Evolutionary conservation across 2,113 vertebrate genomes (phyloP).

Genomic region (Oxyruncus cristatus): DNA sequence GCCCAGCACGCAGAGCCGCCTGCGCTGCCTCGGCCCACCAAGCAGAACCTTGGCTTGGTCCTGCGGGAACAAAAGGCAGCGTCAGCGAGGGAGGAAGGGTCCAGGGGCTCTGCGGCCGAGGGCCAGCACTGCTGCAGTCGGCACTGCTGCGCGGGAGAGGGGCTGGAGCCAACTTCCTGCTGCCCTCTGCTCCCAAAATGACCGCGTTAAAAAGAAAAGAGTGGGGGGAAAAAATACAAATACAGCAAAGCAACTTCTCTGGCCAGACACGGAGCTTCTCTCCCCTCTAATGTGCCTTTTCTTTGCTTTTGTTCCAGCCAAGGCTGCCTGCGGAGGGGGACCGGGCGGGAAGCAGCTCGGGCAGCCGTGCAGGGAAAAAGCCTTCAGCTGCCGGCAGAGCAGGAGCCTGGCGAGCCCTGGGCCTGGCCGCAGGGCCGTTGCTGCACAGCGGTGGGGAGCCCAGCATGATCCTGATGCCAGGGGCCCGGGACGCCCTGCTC

Average conservation of each 20-base stretch:
- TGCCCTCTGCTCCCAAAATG: constrained; percentile 45
- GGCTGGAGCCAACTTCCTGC: constrained; percentile 52
- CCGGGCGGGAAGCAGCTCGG: background rate
- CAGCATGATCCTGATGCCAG: accelerated
- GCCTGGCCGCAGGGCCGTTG: background rate
- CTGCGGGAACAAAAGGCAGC: constrained; percentile 77
- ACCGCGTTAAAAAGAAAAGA: background rate
- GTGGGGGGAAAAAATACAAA: background rate
- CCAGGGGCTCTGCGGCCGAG: constrained; percentile 55
- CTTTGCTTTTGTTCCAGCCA: constrained; percentile 36
- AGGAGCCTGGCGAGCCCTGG: background rate
- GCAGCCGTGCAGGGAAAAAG: background rate
- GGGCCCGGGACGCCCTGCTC: background rate
- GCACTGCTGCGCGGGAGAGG: constrained; percentile 30
- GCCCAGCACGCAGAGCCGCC: constrained; percentile 29
- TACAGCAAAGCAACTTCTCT: constrained; percentile 6
- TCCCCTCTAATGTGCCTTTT: background rate
- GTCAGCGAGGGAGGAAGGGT: constrained; percentile 28
- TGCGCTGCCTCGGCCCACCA: constrained; percentile 22
- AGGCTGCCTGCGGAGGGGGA: constrained; percentile 5
- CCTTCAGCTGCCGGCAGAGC: background rate
- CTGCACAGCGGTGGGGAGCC: accelerated
- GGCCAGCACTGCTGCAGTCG: constrained; percentile 45
- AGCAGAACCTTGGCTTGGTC: constrained; percentile 74
- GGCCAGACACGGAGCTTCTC: background rate